Conservation (phyloP, 2,797 vertebrate species). For the Percopsis omiscomaycus region DNA sequence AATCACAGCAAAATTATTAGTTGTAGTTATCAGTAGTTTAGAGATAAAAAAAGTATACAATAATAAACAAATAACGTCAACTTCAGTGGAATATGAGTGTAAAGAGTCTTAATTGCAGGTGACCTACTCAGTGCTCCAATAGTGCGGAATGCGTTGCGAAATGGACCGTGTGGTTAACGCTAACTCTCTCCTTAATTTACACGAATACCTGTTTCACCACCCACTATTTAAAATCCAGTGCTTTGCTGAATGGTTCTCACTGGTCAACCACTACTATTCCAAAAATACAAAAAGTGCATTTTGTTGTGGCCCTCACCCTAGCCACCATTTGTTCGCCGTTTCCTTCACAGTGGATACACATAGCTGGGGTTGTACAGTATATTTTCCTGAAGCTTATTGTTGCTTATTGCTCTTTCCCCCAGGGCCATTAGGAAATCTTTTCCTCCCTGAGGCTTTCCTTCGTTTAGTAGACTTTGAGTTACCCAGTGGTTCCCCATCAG, state of each 20-base stretch:
- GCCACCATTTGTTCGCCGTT: background rate
- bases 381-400: background rate
- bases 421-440: conserved; percentile 46
- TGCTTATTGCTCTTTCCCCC: conserved; percentile 42
- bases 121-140: background rate
- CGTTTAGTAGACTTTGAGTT: conserved; percentile 57
- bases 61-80: conserved; percentile 7
- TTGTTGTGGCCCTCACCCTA: background rate
- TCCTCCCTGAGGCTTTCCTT: conserved; percentile 46
- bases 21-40: conserved; percentile 9
- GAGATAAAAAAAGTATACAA: background rate
- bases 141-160: conserved; percentile 4
- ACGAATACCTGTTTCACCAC: background rate
- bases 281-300: conserved; percentile 7
- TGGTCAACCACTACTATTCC: background rate
- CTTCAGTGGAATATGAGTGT: background rate
- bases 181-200: background rate
- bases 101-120: background rate
- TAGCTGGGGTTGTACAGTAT: background rate
- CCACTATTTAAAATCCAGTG: conserved; percentile 14
- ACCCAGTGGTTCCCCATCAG: conserved; percentile 37
- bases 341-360: background rate
- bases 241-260: background rate
- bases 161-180: background rate
- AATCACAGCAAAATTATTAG: background rate